Conservation (phyloP, 2,888 invertebrate genomes). For the Isotomurus palustris region DNA sequence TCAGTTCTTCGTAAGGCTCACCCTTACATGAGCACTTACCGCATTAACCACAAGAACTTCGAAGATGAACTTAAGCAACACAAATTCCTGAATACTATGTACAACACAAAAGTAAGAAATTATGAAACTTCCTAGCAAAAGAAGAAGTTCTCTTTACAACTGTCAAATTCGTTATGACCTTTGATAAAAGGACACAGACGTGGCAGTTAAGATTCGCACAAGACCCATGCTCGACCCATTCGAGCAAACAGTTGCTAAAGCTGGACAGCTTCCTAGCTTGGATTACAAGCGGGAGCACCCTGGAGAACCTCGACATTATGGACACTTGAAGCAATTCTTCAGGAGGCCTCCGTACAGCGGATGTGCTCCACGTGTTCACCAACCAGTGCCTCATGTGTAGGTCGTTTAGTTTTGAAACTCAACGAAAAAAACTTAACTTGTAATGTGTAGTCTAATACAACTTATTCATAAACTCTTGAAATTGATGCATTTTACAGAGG, state of each 20-base stretch:
- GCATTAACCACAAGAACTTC: slow-evolving; percentile 7
- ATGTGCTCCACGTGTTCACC: not conserved
- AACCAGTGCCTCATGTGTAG: slow-evolving; percentile 5
- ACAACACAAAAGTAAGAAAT: not conserved
- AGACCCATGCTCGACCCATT: slow-evolving; percentile 15
- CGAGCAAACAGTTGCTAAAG: slow-evolving; percentile 3
- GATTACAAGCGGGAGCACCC: not conserved
- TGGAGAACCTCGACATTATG: not conserved
- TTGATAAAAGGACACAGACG: not conserved
- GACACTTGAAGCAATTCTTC: slow-evolving; percentile 1
- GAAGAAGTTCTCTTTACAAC: too few relatives aligned
- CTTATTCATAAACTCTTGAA: not conserved
- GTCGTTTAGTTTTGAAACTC: not conserved
- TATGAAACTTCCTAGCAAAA: too few relatives aligned
- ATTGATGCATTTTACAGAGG: not conserved
- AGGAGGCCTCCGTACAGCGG: not conserved
- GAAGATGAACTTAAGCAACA: slow-evolving; percentile 11
- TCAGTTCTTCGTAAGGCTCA: slow-evolving; percentile 6
- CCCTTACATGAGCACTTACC: slow-evolving; percentile 6
- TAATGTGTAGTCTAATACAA: not conserved
- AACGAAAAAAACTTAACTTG: not conserved
- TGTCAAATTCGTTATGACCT: not conserved
- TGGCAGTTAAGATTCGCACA: slow-evolving; percentile 3
- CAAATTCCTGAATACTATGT: not conserved
- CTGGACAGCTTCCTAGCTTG: not conserved